These are phyloP conservation scores for Balearica regulorum DNA, from an alignment of 2,797 vertebrate species.

Conservation along the genomic window DNA sequence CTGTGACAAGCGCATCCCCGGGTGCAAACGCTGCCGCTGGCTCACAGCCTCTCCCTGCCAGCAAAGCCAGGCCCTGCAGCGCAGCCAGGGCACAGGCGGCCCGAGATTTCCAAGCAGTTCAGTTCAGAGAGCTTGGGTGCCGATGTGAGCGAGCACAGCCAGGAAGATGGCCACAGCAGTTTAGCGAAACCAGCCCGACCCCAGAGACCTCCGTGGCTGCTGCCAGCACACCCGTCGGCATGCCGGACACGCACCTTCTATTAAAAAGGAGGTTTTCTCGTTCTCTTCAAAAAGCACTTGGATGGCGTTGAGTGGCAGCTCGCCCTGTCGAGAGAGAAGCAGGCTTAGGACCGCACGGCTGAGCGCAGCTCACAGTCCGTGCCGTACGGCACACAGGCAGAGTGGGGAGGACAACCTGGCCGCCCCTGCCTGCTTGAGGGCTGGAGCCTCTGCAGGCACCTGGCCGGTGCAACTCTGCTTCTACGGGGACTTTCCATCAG, in stretches of 20 bases:
- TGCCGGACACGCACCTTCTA: slow-evolving; percentile 81
- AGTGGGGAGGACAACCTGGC: neutral
- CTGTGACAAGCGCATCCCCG: neutral
- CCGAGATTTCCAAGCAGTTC: neutral
- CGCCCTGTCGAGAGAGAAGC: slow-evolving; percentile 79
- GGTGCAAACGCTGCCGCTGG: neutral
- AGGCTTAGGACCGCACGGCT: neutral
- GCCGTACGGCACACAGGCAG: neutral
- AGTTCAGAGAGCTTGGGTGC: neutral
- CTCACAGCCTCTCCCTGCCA: neutral
- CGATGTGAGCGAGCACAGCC: accelerated
- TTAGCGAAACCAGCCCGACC: accelerated
- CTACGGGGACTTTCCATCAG: neutral
- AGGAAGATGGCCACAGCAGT: neutral
- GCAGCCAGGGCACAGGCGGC: neutral
- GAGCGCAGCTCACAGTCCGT: accelerated
- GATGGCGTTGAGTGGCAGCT: slow-evolving; percentile 91
- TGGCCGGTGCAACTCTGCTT: neutral
- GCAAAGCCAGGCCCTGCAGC: neutral
- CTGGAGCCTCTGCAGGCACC: neutral
- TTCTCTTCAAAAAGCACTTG: slow-evolving; percentile 88
- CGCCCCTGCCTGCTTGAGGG: neutral
- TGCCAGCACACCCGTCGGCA: neutral
- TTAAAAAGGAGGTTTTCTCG: slow-evolving; percentile 88
- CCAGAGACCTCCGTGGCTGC: neutral